Evolutionary conservation across 1,140 invertebrate genomes (phyloP).

Genomic region (Zaprionus taronus): DNA sequence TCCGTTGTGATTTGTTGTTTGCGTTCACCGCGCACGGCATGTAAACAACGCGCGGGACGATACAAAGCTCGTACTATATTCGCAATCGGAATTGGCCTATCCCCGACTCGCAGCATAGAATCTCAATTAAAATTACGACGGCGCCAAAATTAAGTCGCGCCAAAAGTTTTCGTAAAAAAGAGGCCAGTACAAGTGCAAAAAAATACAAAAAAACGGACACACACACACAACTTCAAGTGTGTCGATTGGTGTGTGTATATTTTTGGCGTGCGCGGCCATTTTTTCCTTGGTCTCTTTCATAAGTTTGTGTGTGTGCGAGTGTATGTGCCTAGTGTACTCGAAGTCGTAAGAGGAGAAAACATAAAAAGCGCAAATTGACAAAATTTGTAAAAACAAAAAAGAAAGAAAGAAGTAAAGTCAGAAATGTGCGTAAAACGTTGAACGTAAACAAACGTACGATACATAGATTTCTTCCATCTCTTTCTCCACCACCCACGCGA

Average conservation of each 20-base stretch:
- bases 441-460: conserved; percentile 23
- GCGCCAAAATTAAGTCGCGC: conserved; percentile 45
- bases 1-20: conserved; percentile 49
- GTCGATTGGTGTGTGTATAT: conserved; percentile 63
- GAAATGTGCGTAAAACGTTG: conserved; percentile 12
- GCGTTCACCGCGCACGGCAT: conserved; percentile 35
- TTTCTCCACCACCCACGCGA: conserved; percentile 1
- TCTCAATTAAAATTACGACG: conserved; percentile 50
- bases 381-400: conserved; percentile 11
- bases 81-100: conserved; percentile 25
- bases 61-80: conserved; percentile 22
- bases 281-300: conserved; percentile 58
- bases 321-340: conserved; percentile 45
- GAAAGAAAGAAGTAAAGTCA: conserved; percentile 7
- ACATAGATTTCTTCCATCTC: not conserved
- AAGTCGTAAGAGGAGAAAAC: conserved; percentile 60
- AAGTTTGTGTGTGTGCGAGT: conserved; percentile 27
- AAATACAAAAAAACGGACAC: conserved; percentile 54
- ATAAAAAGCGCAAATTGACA: conserved; percentile 53
- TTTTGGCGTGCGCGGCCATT: conserved; percentile 81
- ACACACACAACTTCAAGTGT: conserved; percentile 22
- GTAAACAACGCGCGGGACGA: conserved; percentile 43
- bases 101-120: conserved; percentile 5
- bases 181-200: conserved; percentile 70
- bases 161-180: conserved; percentile 59